A percentile compares a stretch with the other conserved stretches of the same genome.
Conservation (phyloP, 2,888 invertebrate species). For the Rotaria macrura region DNA sequence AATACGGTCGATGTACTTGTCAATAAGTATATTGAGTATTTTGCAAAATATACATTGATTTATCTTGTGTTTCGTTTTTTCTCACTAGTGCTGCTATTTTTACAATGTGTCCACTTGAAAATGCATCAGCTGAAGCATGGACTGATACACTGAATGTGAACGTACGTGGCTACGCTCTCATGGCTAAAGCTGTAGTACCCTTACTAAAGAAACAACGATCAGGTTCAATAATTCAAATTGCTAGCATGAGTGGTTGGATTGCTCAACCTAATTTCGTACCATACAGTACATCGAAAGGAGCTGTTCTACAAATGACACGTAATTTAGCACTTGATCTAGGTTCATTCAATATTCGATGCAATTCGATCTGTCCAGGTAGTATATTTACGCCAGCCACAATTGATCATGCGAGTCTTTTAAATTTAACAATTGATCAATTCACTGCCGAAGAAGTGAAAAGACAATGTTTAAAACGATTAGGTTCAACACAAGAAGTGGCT, state of each 20-base stretch:
- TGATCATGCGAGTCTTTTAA: neutral
- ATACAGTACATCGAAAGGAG: constrained; percentile 35
- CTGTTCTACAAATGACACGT: constrained; percentile 31
- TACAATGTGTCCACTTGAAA: neutral
- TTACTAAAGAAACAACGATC: constrained; percentile 21
- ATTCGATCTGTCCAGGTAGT: constrained; percentile 34
- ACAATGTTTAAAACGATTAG: neutral
- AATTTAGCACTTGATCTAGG: constrained; percentile 35
- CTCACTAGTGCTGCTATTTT: neutral
- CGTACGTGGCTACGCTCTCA: constrained; percentile 30
- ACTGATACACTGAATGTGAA: constrained; percentile 26
- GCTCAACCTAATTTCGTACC: constrained; percentile 35
- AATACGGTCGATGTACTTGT: neutral
- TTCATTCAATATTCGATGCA: constrained; percentile 33
- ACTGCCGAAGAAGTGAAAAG: neutral
- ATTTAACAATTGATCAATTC: neutral
- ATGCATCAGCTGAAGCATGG: neutral
- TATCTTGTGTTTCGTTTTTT: neutral
- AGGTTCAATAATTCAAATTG: constrained; percentile 32
- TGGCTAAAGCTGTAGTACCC: constrained; percentile 33
- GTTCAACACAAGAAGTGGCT: neutral
- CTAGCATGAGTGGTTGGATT: constrained; percentile 31
- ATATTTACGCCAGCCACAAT: constrained; percentile 29
- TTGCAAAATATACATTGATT: neutral
- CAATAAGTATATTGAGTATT: neutral